Conservation (phyloP, 2,797 vertebrate genomes). For the Sparus aurata region DNA sequence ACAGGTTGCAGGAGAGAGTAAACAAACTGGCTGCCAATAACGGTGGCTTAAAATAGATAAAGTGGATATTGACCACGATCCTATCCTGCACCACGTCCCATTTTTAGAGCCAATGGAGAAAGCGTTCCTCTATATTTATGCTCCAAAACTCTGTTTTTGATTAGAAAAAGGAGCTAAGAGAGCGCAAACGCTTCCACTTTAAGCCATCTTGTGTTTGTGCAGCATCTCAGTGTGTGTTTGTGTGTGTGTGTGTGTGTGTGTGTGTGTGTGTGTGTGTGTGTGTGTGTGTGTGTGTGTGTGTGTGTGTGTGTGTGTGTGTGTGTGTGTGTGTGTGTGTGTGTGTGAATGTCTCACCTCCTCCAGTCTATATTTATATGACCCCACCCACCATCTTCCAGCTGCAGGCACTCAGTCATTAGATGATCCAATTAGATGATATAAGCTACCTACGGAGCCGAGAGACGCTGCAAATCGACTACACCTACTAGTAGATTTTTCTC, state of each 20-base stretch:
- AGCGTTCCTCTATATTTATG: neutral
- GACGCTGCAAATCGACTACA: constrained; percentile 5
- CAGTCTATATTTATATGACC: constrained; percentile 42
- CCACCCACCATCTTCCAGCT: constrained; percentile 51
- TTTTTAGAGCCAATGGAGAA: constrained; percentile 19
- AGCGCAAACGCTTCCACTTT: constrained; percentile 28
- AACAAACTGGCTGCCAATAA: constrained; percentile 34
- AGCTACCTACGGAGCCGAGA: constrained; percentile 37
- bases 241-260: too few relatives aligned
- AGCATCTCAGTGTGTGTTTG: neutral
- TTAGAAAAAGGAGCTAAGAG: constrained; percentile 16
- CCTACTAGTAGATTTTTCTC: neutral
- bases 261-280: too few relatives aligned
- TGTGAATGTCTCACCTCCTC: neutral
- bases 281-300: too few relatives aligned
- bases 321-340: neutral
- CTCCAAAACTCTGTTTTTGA: constrained; percentile 14
- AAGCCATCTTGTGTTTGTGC: neutral
- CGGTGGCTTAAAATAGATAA: constrained; percentile 35
- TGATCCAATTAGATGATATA: constrained; percentile 45
- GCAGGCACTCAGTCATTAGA: constrained; percentile 50
- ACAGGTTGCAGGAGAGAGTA: constrained; percentile 51
- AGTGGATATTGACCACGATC: constrained; percentile 45
- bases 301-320: too few relatives aligned
- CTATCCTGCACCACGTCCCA: neutral